phyloP scores from a whole-genome alignment of 2,797 vertebrate genomes.

The Sus cebifrons region DNA sequence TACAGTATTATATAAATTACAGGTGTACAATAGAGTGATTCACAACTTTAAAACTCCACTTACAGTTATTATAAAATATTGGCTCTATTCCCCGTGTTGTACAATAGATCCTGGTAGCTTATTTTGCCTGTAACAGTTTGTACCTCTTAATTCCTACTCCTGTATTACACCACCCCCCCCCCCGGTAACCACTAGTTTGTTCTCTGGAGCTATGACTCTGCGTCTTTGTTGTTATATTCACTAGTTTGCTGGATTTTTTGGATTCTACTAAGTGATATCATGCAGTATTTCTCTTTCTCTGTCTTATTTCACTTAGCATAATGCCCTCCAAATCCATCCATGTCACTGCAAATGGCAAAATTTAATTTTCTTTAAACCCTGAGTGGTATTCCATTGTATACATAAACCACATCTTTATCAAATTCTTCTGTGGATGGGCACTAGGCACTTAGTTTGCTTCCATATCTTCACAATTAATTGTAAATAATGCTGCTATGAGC shows the following conservation, averaged over 20 bases:
- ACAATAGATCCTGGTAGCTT: background rate
- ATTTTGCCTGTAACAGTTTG: too few relatives aligned
- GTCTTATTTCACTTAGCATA: background rate
- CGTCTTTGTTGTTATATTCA: background rate
- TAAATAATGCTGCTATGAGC: background rate
- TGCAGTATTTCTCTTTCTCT: background rate
- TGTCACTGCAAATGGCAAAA: background rate
- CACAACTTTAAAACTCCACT: background rate
- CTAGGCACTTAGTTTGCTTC: background rate
- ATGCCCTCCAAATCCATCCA: background rate
- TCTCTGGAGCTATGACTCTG: background rate
- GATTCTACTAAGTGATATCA: background rate
- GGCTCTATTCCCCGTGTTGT: background rate
- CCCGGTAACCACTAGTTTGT: background rate
- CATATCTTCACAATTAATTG: background rate
- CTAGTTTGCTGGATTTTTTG: background rate
- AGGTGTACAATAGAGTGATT: background rate
- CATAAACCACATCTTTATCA: background rate
- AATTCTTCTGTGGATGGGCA: too few relatives aligned
- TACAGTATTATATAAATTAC: background rate
- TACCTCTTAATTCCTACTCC: background rate
- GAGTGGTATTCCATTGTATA: rapidly evolving
- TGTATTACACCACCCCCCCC: rapidly evolving
- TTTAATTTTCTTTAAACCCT: background rate
- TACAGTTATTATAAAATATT: background rate